Evolutionary conservation across 2,113 vertebrate genomes (phyloP), one percentile per base, ranked within the genome.

Genomic region (Brachyhypopomus gauderio): DNA sequence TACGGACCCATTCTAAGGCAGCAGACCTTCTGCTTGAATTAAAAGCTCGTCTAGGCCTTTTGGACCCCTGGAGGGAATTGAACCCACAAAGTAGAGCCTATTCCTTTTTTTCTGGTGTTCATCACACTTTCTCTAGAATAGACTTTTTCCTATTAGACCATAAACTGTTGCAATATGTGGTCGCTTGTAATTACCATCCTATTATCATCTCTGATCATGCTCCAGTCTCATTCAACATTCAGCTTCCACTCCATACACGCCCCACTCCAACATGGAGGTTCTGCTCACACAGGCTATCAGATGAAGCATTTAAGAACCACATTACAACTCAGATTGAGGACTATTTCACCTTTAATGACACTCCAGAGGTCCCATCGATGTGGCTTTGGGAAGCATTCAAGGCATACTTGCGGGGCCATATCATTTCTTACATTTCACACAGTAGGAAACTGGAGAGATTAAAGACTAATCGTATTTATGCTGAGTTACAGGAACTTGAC

Each of bases 331-430:
- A 69, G 14, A 69, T 69, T 34, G 66, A 69, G 20, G n/a, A 5
- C 9, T 20, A 72, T 22, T 72, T 45, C 22, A 14, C 41, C 2
- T 22, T 72, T 34, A 74, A 58, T 34, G 0, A 56, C 5, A 34
- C 45, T 20, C 48, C 72, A 25, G 45, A 30, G 16, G 52, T 74
- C 27, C 17, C 3, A 9, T 58, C 8, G 5, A 23, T n/a, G 8
- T 58, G 17, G 4, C 3, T 75, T 9, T 75, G 52, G 48, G 72
- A 74, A 19, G 52, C 72, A 23, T 72, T 72, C 14, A 72, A 52
- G 48, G 41, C 38, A 0, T 72, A 52, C 7, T 48, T 72, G 23
- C 5, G 8, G 14, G 72, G 52, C 48, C 22, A 74, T 17, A 74
- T 58, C 6, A 74, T 74, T 27, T 74, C 25, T 20, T 20, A 74